Conservation (phyloP, 2,888 invertebrate species). For the Trissolcus japonicus region DNA sequence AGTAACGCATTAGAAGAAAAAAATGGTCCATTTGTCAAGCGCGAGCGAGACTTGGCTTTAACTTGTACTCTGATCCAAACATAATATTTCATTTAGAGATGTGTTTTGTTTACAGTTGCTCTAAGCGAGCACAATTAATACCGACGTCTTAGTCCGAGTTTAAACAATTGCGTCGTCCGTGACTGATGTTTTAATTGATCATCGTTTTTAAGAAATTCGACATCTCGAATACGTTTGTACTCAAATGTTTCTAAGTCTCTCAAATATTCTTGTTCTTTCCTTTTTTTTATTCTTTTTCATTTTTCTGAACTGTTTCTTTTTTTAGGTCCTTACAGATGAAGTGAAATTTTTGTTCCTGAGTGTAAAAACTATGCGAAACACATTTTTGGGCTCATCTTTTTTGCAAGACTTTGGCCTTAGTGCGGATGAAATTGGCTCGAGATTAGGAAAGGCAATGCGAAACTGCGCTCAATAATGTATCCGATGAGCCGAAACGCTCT, state of each 20-base stretch:
- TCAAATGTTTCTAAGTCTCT: too few species aligned
- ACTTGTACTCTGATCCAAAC: conserved; percentile 46
- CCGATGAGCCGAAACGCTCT: conserved; percentile 23
- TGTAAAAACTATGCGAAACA: conserved; percentile 2
- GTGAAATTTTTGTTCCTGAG: too few species aligned
- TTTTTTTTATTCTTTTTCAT: too few species aligned
- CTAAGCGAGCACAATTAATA: background rate
- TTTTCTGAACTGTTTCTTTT: too few species aligned
- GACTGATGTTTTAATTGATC: too few species aligned
- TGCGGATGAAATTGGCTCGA: conserved; percentile 43
- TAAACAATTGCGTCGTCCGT: too few species aligned
- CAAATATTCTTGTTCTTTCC: too few species aligned
- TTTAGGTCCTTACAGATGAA: too few species aligned
- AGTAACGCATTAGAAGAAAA: conserved; percentile 38
- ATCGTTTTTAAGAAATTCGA: too few species aligned
- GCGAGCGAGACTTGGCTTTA: conserved; percentile 39
- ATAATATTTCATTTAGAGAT: conserved; percentile 46
- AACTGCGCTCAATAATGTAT: conserved; percentile 39
- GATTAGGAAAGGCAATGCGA: conserved; percentile 39
- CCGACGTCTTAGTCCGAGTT: too few species aligned
- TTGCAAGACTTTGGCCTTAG: conserved; percentile 32
- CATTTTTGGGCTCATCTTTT: conserved; percentile 46
- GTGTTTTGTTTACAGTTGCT: conserved; percentile 46
- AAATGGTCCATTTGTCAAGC: conserved; percentile 47
- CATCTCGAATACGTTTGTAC: too few species aligned